Conservation (phyloP, 2,888 invertebrate genomes). For the Plagiodera versicolora region DNA sequence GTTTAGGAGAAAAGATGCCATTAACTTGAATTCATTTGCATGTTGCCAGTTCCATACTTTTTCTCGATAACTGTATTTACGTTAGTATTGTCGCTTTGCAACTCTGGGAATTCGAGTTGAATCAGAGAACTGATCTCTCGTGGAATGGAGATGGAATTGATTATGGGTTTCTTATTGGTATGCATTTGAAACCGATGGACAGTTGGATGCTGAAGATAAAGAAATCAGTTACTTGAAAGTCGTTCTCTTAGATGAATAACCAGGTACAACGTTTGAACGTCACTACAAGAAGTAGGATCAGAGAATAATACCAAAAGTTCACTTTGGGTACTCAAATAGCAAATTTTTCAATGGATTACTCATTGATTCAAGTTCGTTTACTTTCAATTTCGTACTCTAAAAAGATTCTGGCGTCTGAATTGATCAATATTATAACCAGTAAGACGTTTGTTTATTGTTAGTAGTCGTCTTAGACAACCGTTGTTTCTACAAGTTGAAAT, state of each 20-base stretch:
- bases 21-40: conserved; percentile 28
- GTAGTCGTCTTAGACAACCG: background rate
- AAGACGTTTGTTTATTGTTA: background rate
- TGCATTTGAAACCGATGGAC: background rate
- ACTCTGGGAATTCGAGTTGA: conserved; percentile 40
- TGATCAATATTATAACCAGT: background rate
- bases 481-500: background rate
- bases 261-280: no score
- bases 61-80: conserved; percentile 42
- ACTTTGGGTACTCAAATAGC: no score
- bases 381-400: no score
- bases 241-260: no score
- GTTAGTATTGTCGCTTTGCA: conserved; percentile 36
- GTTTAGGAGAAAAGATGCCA: conserved; percentile 25
- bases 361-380: no score
- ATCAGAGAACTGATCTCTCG: conserved; percentile 32
- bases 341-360: no score
- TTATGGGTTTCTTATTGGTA: conserved; percentile 16
- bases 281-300: no score
- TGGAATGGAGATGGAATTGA: conserved; percentile 16
- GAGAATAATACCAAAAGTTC: no score
- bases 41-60: conserved; percentile 37
- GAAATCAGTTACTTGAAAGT: background rate
- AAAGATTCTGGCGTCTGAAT: background rate
- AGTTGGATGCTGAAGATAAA: background rate